Base-by-base conservation (phyloP, 2,888 invertebrate genomes). In the Aphelenchoides bicaudatus region DNA sequence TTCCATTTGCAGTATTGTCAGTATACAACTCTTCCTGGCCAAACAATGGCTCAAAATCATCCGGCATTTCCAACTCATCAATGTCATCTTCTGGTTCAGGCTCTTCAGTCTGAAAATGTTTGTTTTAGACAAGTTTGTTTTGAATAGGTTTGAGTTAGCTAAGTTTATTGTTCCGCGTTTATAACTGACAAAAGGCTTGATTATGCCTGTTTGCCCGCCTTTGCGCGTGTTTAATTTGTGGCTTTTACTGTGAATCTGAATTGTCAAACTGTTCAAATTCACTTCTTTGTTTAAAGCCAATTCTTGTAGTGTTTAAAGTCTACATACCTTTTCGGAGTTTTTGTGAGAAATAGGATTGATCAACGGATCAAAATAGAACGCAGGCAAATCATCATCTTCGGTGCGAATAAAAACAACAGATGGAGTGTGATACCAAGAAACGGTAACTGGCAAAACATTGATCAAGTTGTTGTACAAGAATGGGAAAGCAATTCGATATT, bases 381-480 rank as follows among this genome's bases (percentile, higher is more conserved):
- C 98, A 31, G 98, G 98, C 57, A 99, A 84, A 82, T 99, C 98
- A 5, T 98, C 96, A 85, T 99, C 98, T 83, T 99, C 98, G 0
- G 98, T 98, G 84, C 98, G 98, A 75, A 99, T 99, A 81, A 90
- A 99, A 0, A 99, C 94, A 4, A 99, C 96, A 81, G 94, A 96
- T 25, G 98, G 96, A 5, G 91, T 88, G 81, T 99, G 98, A 81
- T 99, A 99, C 98, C 94, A 96, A 57, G 93, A 94, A 10, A 98
- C 84, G 82, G 96, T 93, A 0, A 99, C 96, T 81, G 91, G 93
- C 82, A 93, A 92, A 0, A 96, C 65, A 59, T 78, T 78, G 60
- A 73, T 70, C 56, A 78, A 60, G 43, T 94, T 98, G 82, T 99
- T 99, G 83, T 96, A 99, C 71, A 99, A 84, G 81, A 94, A 98